phyloP scores from a whole-genome alignment of 23 tunicate species.

The Diplosoma virens region DNA sequence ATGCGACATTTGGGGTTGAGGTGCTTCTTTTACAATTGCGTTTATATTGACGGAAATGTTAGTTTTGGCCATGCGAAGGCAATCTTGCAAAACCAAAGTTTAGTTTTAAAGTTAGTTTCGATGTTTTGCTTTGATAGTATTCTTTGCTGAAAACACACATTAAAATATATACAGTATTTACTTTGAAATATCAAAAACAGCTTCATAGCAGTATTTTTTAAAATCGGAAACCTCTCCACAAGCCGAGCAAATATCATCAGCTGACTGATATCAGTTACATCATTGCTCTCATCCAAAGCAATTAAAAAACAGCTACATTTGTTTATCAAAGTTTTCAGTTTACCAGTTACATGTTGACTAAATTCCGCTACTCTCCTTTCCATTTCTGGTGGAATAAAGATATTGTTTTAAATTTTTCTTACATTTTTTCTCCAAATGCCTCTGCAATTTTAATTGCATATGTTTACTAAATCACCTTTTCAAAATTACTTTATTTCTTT shows the following conservation, averaged over 20 bases:
- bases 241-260: slow-evolving; percentile 20
- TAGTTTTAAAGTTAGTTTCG: slow-evolving; percentile 13
- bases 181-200: slow-evolving; percentile 15
- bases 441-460: slow-evolving; percentile 14
- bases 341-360: slow-evolving; percentile 13
- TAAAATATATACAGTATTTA: slow-evolving; percentile 6
- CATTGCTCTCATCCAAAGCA: slow-evolving; percentile 23
- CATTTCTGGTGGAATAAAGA: slow-evolving; percentile 17
- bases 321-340: slow-evolving; percentile 22
- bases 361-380: slow-evolving; percentile 3
- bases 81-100: slow-evolving; percentile 4
- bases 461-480: slow-evolving; percentile 27
- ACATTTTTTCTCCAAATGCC: slow-evolving; percentile 18
- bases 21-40: too few relatives aligned
- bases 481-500: slow-evolving; percentile 18
- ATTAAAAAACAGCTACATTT: slow-evolving; percentile 23
- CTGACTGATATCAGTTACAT: slow-evolving; percentile 25
- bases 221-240: slow-evolving; percentile 11
- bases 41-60: slow-evolving; percentile 1
- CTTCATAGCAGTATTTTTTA: slow-evolving; percentile 20
- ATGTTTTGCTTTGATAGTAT: slow-evolving; percentile 4
- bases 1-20: too few relatives aligned
- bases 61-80: slow-evolving; percentile 23
- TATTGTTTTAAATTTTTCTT: slow-evolving; percentile 19
- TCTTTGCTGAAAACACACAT: slow-evolving; percentile 34